Base-by-base conservation (phyloP, 2,797 vertebrate genomes). In the Hapalemur alaotrensis region DNA sequence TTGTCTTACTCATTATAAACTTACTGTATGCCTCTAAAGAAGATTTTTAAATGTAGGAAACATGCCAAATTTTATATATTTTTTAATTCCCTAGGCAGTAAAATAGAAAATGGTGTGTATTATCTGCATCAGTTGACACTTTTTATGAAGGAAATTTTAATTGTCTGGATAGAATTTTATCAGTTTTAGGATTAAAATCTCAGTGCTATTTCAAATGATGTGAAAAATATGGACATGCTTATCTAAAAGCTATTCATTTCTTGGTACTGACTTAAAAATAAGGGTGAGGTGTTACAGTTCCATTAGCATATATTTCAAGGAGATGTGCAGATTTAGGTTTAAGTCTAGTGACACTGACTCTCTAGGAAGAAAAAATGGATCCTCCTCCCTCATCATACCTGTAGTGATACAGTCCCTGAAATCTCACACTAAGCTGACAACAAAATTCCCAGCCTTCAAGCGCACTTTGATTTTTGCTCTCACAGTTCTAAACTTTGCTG, bases 381-480 rank as follows among this genome's bases (percentile, higher is more conserved):
- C 48, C 25, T 67, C 25, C 46, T 72, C 63, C 70, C 76, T 95
- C 7, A 1, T 93, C 48, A 57, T 57, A 48, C 35, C 35, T 11
- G 7, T 85, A 32, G 78, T 4, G n/a, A 28, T 2, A 2, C 15
- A 90, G 89, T n/a, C 28, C 32, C 80, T 2, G 7, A 91, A 88
- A 95, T 88, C 67, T 78, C 69, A 89, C 94, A 69, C 50, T 73
- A 92, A 81, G 52, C 84, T 69, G 54, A 80, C 52, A 92, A 73
- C 70, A 81, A 82, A 89, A 97, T 84, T 63, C 50, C 11, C 30
- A 46, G 6, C 28, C 0, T 92, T 78, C 46, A 25, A 81, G 72
- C 75, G 72, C 0, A 5, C 17, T 43, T 67, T 96, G 97, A 96
- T 93, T 87, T 97, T 81, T 65, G 80, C 38, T 92, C 14, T 89